Evolutionary conservation across 2,888 invertebrate genomes (phyloP).

Genomic region (Caradrina clavipalpis): DNA sequence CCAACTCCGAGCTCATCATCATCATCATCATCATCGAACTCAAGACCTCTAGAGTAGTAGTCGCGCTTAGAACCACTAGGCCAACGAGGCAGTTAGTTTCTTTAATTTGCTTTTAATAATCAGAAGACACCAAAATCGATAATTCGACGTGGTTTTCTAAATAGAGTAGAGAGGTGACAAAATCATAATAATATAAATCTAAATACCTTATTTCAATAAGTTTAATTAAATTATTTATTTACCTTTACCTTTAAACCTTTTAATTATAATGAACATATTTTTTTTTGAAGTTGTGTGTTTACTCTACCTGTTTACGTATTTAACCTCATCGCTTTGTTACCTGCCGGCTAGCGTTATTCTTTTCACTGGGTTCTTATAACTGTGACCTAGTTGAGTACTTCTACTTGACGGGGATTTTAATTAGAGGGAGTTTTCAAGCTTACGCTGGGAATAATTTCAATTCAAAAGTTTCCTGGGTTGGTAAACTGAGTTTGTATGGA

Average conservation of each 20-base stretch:
- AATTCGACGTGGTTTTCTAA: neutral
- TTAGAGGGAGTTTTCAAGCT: conserved; percentile 63
- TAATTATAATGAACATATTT: neutral
- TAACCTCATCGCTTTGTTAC: conserved; percentile 33
- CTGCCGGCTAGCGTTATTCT: conserved; percentile 25
- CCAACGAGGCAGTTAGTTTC: too few relatives aligned
- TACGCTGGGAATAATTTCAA: conserved; percentile 56
- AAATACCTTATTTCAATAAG: too few relatives aligned
- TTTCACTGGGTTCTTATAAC: conserved; percentile 36
- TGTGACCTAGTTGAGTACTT: conserved; percentile 44
- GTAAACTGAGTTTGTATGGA: conserved; percentile 49
- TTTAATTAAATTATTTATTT: too few relatives aligned
- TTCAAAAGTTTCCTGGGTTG: conserved; percentile 54
- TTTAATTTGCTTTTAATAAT: too few relatives aligned
- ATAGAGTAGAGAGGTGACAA: neutral
- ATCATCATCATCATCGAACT: too few relatives aligned
- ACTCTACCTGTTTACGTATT: neutral
- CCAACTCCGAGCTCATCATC: too few relatives aligned
- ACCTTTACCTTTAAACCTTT: too few relatives aligned
- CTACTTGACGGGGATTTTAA: conserved; percentile 60
- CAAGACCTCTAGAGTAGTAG: too few relatives aligned
- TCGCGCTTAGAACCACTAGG: too few relatives aligned
- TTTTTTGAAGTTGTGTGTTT: conserved; percentile 1
- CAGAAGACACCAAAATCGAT: too few relatives aligned
- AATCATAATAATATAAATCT: too few relatives aligned